Evolutionary conservation across 2,888 invertebrate genomes (phyloP).

Genomic region (Acanthopleura granulata): DNA sequence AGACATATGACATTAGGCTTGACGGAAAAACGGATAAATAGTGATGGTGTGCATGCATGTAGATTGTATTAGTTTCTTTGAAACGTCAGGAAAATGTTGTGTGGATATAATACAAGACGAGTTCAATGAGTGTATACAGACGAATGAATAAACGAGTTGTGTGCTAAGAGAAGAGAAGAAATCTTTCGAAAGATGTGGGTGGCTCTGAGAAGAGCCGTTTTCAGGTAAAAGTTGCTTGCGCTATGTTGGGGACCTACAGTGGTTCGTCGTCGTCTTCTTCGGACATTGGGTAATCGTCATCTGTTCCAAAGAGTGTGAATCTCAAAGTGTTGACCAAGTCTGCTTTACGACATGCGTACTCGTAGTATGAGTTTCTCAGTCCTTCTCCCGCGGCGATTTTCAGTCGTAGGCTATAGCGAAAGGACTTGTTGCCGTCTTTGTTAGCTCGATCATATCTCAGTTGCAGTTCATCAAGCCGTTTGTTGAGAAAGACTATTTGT

Average conservation of each 20-base stretch:
- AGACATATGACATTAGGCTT: no score
- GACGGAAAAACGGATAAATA: no score
- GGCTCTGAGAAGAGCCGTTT: conserved; percentile 6
- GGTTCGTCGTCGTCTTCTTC: background rate
- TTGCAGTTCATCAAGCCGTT: background rate
- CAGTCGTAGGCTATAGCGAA: background rate
- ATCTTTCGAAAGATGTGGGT: background rate
- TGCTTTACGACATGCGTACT: background rate
- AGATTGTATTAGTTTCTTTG: no score
- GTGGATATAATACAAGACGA: no score
- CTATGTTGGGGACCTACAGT: no score
- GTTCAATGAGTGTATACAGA: no score
- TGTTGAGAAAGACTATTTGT: background rate
- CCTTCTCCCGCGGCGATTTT: background rate
- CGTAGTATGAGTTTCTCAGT: background rate
- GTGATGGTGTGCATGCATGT: no score
- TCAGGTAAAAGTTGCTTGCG: no score
- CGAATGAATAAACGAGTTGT: no score
- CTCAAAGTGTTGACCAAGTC: background rate
- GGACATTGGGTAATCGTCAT: background rate
- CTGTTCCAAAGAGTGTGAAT: background rate
- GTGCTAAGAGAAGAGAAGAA: no score
- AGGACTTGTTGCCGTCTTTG: background rate
- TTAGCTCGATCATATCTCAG: background rate
- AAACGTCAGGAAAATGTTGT: no score